A percentile compares a stretch with the other conserved stretches of the same genome.
Conservation (phyloP, 2,113 vertebrate genomes). For the Boleophthalmus pectinirostris region DNA sequence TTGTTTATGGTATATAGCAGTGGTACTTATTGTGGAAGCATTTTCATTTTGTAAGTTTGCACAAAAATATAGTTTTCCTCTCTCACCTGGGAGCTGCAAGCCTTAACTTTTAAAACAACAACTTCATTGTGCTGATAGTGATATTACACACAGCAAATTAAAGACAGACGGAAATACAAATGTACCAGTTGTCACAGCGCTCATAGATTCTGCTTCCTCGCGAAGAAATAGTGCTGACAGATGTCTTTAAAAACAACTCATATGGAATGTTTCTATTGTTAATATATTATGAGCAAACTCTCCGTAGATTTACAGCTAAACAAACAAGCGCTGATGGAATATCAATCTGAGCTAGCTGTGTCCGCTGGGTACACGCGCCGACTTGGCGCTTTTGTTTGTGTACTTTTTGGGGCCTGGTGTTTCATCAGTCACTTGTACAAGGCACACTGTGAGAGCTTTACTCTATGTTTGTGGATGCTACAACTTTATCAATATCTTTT, state of each 20-base stretch:
- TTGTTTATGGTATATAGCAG: no score
- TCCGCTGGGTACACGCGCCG: constrained; percentile 59
- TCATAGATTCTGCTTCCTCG: constrained; percentile 22
- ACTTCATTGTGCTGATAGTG: background rate
- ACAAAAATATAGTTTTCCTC: background rate
- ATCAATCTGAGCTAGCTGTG: constrained; percentile 64
- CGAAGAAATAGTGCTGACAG: constrained; percentile 50
- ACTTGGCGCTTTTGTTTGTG: constrained; percentile 64
- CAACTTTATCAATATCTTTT: constrained; percentile 65
- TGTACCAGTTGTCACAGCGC: constrained; percentile 19
- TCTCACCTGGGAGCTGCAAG: background rate
- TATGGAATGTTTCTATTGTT: constrained; percentile 55
- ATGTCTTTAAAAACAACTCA: constrained; percentile 39
- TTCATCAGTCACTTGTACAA: constrained; percentile 65
- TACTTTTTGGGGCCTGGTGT: constrained; percentile 60
- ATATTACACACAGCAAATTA: constrained; percentile 12
- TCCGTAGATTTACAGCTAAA: constrained; percentile 61
- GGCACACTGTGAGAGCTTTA: constrained; percentile 42
- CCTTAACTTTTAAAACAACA: background rate
- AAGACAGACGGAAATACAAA: constrained; percentile 28
- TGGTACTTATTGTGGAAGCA: background rate
- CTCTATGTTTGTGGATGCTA: constrained; percentile 51
- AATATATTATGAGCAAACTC: constrained; percentile 58
- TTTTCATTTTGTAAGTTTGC: background rate
- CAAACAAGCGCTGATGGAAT: constrained; percentile 71